Percentiles rank a stretch among this genome's conserved stretches.
phyloP scores from a whole-genome alignment of 2,888 invertebrate species.

The Ommatoiulus sabulosus region DNA sequence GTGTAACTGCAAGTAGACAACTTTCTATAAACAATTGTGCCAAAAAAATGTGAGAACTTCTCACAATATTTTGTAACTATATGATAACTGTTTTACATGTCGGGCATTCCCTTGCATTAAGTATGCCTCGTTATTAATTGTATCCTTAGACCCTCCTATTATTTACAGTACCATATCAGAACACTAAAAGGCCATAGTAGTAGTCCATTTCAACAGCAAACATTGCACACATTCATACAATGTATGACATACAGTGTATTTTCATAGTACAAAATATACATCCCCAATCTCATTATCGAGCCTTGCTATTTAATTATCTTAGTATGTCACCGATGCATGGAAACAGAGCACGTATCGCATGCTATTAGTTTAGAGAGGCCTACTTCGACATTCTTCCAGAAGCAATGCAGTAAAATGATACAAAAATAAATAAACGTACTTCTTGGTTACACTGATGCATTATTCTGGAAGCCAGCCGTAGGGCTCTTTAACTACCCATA shows the following conservation, averaged over 20 bases:
- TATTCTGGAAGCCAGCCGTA: constrained; percentile 16
- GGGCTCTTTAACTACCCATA: neutral
- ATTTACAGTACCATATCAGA: neutral
- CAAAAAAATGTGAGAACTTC: neutral
- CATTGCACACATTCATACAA: neutral
- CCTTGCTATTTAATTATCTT: neutral
- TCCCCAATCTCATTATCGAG: neutral
- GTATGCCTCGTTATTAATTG: too few relatives aligned
- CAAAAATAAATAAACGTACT: neutral
- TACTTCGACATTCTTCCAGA: neutral
- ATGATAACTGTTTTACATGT: too few relatives aligned
- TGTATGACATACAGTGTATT: neutral
- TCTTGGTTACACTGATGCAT: neutral
- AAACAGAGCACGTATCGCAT: neutral
- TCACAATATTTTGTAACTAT: neutral
- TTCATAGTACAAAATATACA: neutral
- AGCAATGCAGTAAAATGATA: neutral
- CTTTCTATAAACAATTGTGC: neutral
- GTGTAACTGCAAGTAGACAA: neutral
- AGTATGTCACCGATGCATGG: neutral
- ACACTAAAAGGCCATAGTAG: neutral
- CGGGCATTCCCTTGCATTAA: too few relatives aligned
- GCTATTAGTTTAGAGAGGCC: constrained; percentile 11
- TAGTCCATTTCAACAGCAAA: neutral
- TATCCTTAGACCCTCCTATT: neutral